Percentiles rank a stretch among this genome's conserved stretches.
Conservation (phyloP, 2,797 vertebrate species). For the Fistularia commersonii region DNA sequence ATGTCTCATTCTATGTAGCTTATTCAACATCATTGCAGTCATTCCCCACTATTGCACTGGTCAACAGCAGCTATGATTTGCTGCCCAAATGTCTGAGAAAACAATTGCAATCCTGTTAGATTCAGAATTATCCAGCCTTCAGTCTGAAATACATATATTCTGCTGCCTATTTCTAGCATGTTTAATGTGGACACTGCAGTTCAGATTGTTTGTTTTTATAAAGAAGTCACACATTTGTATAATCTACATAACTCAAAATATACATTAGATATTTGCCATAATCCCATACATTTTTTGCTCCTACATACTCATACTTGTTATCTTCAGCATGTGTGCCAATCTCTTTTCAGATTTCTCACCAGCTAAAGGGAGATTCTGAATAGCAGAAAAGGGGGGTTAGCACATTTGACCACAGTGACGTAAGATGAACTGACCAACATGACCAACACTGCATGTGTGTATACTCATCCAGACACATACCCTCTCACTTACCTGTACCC, state of each 20-base stretch:
- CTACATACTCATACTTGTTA: conserved; percentile 46
- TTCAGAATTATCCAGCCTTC: no score
- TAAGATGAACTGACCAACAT: conserved; percentile 33
- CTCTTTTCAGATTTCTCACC: conserved; percentile 45
- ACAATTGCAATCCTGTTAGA: no score
- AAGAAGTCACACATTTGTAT: no score
- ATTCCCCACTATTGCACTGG: no score
- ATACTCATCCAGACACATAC: conserved; percentile 15
- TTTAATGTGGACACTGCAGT: no score
- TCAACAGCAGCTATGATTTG: no score
- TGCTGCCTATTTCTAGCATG: no score
- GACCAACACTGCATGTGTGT: conserved; percentile 10
- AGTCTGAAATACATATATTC: no score
- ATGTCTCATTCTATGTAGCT: no score
- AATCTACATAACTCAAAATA: conserved; percentile 11
- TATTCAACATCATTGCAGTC: no score
- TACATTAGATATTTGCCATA: conserved; percentile 16
- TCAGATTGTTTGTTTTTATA: no score
- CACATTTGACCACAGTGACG: conserved; percentile 67
- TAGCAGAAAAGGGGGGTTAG: conserved; percentile 41
- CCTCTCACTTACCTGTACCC: conserved; percentile 39
- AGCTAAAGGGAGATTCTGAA: conserved; percentile 48
- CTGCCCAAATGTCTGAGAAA: no score
- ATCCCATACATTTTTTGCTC: conserved; percentile 46
- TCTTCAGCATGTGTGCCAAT: conserved; percentile 39